Conservation (phyloP, 2,113 vertebrate species). For the Ictalurus punctatus region DNA sequence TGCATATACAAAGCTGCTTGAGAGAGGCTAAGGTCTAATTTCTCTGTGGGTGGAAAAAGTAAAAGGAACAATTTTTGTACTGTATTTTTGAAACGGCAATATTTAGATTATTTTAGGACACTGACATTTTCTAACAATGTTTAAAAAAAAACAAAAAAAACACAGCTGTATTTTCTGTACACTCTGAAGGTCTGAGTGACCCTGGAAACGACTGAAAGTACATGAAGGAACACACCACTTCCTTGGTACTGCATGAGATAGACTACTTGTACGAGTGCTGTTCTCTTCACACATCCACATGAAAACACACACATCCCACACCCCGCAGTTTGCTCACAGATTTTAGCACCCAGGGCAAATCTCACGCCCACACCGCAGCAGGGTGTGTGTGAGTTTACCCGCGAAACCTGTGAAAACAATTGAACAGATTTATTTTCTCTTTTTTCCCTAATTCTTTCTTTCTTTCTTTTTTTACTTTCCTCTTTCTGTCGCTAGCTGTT, state of each 20-base stretch:
- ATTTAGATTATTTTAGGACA: not conserved
- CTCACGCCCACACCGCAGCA: constrained; percentile 17
- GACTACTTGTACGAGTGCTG: not conserved
- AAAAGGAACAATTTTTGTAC: too few relatives aligned
- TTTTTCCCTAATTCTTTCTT: not conserved
- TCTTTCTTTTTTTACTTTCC: not conserved
- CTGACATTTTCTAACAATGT: not conserved
- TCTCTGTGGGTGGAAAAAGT: not conserved
- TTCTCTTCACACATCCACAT: constrained; percentile 5
- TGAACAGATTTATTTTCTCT: constrained; percentile 1
- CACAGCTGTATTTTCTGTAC: not conserved
- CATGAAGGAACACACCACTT: not conserved
- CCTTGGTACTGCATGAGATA: not conserved
- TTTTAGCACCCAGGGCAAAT: constrained; percentile 39
- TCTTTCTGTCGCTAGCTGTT: constrained; percentile 78
- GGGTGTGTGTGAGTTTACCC: constrained; percentile 33
- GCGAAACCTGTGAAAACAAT: constrained; percentile 13
- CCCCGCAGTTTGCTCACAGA: constrained; percentile 49
- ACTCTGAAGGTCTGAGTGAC: not conserved
- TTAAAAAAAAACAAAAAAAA: not conserved
- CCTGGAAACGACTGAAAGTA: not conserved
- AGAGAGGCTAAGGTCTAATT: not conserved
- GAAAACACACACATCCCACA: constrained; percentile 29
- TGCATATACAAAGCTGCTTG: not conserved
- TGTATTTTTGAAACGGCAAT: too few relatives aligned